Conservation (phyloP, 2,797 vertebrate species). For the Harpagifer antarcticus region DNA sequence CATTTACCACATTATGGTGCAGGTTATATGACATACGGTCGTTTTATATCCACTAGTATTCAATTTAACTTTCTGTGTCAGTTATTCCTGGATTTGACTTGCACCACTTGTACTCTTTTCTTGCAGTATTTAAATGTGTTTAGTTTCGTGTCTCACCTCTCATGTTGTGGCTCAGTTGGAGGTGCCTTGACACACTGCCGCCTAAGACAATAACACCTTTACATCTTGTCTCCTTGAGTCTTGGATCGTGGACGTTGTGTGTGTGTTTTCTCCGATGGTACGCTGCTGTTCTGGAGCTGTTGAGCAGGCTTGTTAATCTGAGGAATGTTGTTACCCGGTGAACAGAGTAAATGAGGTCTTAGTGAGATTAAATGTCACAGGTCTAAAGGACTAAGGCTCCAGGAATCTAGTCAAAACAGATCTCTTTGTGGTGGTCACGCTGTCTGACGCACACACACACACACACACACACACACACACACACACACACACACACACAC, state of each 20-base stretch:
- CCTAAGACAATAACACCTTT: too few relatives aligned
- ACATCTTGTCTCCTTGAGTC: too few relatives aligned
- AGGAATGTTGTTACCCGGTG: conserved; percentile 80
- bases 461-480: conserved; percentile 29
- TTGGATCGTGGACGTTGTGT: too few relatives aligned
- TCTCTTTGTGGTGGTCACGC: conserved; percentile 67
- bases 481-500: conserved; percentile 25
- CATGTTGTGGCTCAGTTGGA: too few relatives aligned
- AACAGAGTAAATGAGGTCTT: conserved; percentile 79
- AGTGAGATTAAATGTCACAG: conserved; percentile 82
- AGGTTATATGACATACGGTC: neutral
- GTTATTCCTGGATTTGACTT: too few relatives aligned
- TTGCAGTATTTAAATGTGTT: too few relatives aligned
- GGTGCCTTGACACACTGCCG: too few relatives aligned
- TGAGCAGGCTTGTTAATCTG: conserved; percentile 70
- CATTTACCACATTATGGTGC: conserved; percentile 29
- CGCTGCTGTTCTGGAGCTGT: conserved; percentile 48
- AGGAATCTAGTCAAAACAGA: conserved; percentile 80
- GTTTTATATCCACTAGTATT: too few relatives aligned
- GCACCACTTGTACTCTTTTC: too few relatives aligned
- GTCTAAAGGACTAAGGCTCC: conserved; percentile 77
- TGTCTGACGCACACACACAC: conserved; percentile 54
- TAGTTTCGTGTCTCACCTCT: too few relatives aligned
- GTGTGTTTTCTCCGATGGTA: conserved; percentile 42
- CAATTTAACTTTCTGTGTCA: too few relatives aligned